Evolutionary conservation across 2,888 invertebrate genomes (phyloP).

Genomic region (Pseudanteris insignis): DNA sequence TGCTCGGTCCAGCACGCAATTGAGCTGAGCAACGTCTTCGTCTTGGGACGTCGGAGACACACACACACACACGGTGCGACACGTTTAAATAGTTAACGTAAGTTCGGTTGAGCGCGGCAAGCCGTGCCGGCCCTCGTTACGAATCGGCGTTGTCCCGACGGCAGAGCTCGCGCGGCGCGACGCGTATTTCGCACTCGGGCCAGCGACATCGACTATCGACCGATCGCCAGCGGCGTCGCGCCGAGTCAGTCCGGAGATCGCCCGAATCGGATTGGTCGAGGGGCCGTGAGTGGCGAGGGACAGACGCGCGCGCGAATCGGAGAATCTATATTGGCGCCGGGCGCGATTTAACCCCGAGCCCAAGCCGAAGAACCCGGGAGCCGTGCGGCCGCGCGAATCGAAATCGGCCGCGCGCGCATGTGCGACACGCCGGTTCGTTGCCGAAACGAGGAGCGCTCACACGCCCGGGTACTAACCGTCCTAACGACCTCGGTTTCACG

Average conservation of each 20-base stretch:
- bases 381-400: constrained; percentile 19
- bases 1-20: constrained; percentile 2
- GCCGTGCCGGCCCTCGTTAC: neutral
- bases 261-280: constrained; percentile 43
- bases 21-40: neutral
- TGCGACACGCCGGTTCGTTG: constrained; percentile 10
- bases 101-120: neutral
- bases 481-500: constrained; percentile 24
- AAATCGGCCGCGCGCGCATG: constrained; percentile 30
- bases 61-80: no score
- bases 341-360: constrained; percentile 33
- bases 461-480: constrained; percentile 28
- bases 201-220: constrained; percentile 44
- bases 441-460: no score
- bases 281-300: constrained; percentile 24
- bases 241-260: constrained; percentile 30
- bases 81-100: no score
- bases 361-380: constrained; percentile 18
- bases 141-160: constrained; percentile 4
- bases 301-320: constrained; percentile 20
- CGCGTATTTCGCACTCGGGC: constrained; percentile 8
- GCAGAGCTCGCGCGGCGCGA: constrained; percentile 4
- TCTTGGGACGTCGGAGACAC: neutral
- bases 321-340: constrained; percentile 29
- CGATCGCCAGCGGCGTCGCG: constrained; percentile 40